Evolutionary conservation across 2,113 vertebrate genomes (phyloP).

Genomic region (Varanus salvator): DNA sequence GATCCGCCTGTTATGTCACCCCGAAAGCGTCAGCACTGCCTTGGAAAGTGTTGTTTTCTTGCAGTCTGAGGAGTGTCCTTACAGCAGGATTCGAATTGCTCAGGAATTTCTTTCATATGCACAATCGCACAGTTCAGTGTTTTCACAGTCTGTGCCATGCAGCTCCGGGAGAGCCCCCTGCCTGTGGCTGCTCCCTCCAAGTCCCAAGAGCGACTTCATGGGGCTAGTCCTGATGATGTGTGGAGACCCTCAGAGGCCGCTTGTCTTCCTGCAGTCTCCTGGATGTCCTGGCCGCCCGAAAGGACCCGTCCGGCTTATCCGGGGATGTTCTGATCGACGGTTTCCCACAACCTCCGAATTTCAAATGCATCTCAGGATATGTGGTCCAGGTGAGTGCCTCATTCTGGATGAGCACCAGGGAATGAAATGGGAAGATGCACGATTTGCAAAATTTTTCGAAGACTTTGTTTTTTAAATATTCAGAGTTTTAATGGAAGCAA

Average conservation of each 20-base stretch:
- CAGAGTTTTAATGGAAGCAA: not conserved
- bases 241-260: constrained; percentile 36
- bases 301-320: constrained; percentile 80
- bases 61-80: not conserved
- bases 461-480: not conserved
- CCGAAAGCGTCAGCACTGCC: no score
- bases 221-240: no score
- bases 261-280: constrained; percentile 77
- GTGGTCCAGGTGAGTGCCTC: constrained; percentile 66
- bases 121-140: not conserved
- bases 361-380: constrained; percentile 72
- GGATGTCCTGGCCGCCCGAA: constrained; percentile 84
- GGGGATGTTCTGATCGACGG: constrained; percentile 70
- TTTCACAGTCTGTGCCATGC: no score
- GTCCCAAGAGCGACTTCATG: no score
- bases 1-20: not conserved
- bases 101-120: not conserved
- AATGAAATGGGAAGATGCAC: not conserved
- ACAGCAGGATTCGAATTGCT: not conserved
- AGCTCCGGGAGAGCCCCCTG: no score
- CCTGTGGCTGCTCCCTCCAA: not conserved
- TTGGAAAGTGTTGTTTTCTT: not conserved
- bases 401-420: no score
- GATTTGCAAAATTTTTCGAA: no score
- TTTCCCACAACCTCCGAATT: constrained; percentile 59